Evolutionary conservation across 1,140 invertebrate species (phyloP), one percentile per base, ranked within the genome.

Genomic region (Streblospio benedicti): DNA sequence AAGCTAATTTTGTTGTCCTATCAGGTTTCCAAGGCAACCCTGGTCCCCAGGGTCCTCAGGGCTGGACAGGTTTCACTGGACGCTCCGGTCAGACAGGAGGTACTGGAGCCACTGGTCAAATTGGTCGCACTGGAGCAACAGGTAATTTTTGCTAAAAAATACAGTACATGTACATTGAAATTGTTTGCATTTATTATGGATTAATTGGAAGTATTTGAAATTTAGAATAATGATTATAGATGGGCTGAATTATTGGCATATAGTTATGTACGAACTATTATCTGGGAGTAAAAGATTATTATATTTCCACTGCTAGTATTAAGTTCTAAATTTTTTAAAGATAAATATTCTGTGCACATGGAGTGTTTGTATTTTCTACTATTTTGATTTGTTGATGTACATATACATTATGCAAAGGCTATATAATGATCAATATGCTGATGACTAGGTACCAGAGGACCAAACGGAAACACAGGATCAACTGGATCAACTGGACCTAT

Each of bases 341-440:
- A 12, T 12, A 12, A 41, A 41, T 18, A 41, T 18, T 41, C 18
- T 41, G 12, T 18, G 18, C 12, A 41, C 12, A 12, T 33, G 51
- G 51, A 53, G 51, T 2, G 14, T 20, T 53, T 43, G 44, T 33
- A 25, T 59, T 59, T 6, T 30, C n/a, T n/a, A 62, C 59, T 28
- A 59, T 62, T 31, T 1, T 44, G 18, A 33, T 38, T 5, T 61
- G 64, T 25, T 18, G 30, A 9, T 62, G 31, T 27, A 63, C 63
- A 38, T 38, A 30, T 2, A 62, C 16, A 31, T 60, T 60, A 51
- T 23, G 23, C 23, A 47, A 49, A 18, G 63, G 63, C n/a, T n/a
- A 35, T 9, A 49, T 3, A 49, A 32, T 50, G 62, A 60, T 4
- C 6, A 27, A 3, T 28, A 18, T 5, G 61, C 57, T 2, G 20